Evolutionary conservation across 35 echinoderm and acorn worm genomes (phyloP).

Genomic region (Apostichopus californicus): DNA sequence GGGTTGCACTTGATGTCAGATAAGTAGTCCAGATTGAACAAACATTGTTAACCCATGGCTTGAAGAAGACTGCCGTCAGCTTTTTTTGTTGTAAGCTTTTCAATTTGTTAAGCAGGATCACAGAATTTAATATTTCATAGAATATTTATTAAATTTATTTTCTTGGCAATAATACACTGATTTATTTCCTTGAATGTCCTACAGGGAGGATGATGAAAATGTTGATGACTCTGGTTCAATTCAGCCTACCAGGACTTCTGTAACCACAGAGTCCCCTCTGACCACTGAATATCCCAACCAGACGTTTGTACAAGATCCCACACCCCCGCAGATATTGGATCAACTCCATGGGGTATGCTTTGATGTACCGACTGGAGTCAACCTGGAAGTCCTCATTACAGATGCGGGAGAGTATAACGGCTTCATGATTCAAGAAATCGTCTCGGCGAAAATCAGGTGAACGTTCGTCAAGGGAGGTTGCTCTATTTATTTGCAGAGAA

Average conservation of each 20-base stretch:
- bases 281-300: conserved; percentile 59
- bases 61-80: no score
- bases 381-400: conserved; percentile 80
- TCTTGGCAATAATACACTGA: no score
- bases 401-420: conserved; percentile 77
- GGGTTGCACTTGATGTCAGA: no score
- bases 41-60: no score
- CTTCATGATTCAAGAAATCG: conserved; percentile 68
- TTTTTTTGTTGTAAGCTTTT: no score
- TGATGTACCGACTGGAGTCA: conserved; percentile 82
- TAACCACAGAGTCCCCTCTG: conserved; percentile 15
- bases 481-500: no score
- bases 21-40: no score
- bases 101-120: no score
- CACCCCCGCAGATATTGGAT: conserved; percentile 51
- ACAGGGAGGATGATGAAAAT: neutral
- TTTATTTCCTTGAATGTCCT: neutral
- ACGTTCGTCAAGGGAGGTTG: neutral
- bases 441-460: conserved; percentile 78
- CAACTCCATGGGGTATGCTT: conserved; percentile 72
- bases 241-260: neutral
- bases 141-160: no score
- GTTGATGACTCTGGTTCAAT: neutral
- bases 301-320: conserved; percentile 46
- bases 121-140: no score